phyloP scores from a whole-genome alignment of 2,113 vertebrate genomes.

The Microcebus jonahi region DNA sequence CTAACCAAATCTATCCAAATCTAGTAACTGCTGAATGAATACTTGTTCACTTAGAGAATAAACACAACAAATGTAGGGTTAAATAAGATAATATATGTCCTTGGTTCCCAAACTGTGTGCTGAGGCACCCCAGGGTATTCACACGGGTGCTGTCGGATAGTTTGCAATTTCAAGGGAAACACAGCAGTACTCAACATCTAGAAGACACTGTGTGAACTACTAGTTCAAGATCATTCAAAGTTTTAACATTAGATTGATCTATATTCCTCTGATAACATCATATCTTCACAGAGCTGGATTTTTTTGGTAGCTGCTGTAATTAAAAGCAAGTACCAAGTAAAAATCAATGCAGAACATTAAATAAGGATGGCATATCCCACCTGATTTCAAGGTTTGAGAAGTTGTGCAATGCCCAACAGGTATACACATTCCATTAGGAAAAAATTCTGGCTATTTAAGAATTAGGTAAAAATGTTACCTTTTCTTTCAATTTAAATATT shows the following conservation, averaged over 20 bases:
- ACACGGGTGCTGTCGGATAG: not conserved
- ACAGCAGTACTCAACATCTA: not conserved
- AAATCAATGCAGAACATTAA: not conserved
- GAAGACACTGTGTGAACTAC: not conserved
- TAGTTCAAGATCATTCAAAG: not conserved
- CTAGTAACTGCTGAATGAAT: not conserved
- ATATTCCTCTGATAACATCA: not conserved
- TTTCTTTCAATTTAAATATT: not conserved
- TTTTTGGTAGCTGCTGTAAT: not conserved
- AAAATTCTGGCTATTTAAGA: not conserved
- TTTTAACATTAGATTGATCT: not conserved
- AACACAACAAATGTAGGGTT: not conserved
- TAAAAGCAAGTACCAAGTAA: not conserved
- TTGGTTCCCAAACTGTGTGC: not conserved
- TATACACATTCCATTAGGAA: not conserved
- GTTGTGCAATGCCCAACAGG: not conserved
- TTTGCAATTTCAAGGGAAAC: not conserved
- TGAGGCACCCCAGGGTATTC: not conserved
- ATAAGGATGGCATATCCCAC: not conserved
- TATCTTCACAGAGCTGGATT: not conserved
- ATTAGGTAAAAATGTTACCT: not conserved
- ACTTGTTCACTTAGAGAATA: not conserved
- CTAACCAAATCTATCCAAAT: not conserved
- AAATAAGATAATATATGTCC: not conserved
- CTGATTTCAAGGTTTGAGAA: not conserved